phyloP scores from a whole-genome alignment of 92 coral and sea anemone species.

The Palythoa caribaeorum region DNA sequence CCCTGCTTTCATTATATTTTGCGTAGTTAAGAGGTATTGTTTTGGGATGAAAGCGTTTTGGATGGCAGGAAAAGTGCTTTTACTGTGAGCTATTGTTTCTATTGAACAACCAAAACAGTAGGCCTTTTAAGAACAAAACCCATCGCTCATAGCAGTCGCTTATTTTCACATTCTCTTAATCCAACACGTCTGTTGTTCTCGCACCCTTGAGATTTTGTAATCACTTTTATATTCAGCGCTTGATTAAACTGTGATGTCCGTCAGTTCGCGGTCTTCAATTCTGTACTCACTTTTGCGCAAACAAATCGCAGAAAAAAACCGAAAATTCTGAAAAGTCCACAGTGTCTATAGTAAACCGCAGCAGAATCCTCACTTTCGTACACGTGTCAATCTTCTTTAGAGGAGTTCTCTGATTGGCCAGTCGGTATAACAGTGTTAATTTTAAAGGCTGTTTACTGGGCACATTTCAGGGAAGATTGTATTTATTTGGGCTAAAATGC shows the following conservation, averaged over 20 bases:
- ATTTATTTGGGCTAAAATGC: constrained; percentile 38
- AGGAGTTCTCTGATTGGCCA: constrained; percentile 71
- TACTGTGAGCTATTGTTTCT: constrained; percentile 63
- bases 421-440: constrained; percentile 43
- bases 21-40: constrained; percentile 75
- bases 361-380: constrained; percentile 66
- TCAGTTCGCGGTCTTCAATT: constrained; percentile 21
- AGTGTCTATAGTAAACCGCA: constrained; percentile 71
- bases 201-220: background rate
- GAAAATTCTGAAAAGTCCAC: constrained; percentile 69
- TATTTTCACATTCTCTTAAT: constrained; percentile 39
- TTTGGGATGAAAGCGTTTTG: constrained; percentile 67
- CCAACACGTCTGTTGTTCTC: constrained; percentile 18
- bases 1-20: constrained; percentile 59
- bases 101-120: constrained; percentile 54
- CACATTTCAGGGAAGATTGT: constrained; percentile 49
- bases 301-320: constrained; percentile 63
- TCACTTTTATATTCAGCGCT: background rate
- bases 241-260: background rate
- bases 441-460: constrained; percentile 59
- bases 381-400: constrained; percentile 71
- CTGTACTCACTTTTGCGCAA: constrained; percentile 70
- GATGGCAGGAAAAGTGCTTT: constrained; percentile 59
- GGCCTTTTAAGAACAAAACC: constrained; percentile 41
- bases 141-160: constrained; percentile 30